Base-by-base conservation (phyloP, 2,888 invertebrate genomes). In the Crocallis elinguaria region DNA sequence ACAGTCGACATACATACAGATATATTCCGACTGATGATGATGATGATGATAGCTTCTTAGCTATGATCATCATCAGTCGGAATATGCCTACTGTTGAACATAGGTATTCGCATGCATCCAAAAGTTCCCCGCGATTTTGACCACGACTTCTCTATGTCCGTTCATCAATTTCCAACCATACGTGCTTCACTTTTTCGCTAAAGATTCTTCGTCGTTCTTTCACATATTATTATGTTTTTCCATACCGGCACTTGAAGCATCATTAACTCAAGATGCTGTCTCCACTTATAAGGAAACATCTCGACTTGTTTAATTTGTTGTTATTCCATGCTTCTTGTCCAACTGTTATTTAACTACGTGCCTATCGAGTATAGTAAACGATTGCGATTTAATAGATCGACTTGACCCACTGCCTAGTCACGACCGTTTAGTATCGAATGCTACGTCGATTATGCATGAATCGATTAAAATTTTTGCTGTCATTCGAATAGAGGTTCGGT, bases 401-500 rank as follows among this genome's bases (percentile, higher is more conserved):
- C 74, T 80, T 84, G 86, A 86, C 88, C 86, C 69, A 86, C 78
- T 84, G 75, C 56, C 75, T 66, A 80, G 84, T 87, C 86, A 87
- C 85, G 86, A 84, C 57, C 57, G 57, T 62, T 63, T 60, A 56
- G 32, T 35, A 53, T 29, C 39, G 55, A 43, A 54, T 57, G 54
- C 41, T 53, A 50, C 17, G 51, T 62, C 39, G 52, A 48, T 54
- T 56, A 51, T 45, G 36, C 35, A 46, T 38, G 49, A 52, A 52
- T 30, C 45, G 35, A 52, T 53, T 53, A 53, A 48, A 35, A 44
- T 48, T 44, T 43, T 46, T 41, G 51, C 46, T 49, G 48, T 48
- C 48, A 51, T 44, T 49, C 44, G 27, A 36, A 49, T 42, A 41
- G 27, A 11, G 42, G 25, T 29, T 50, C 5, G 30, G 3, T 32